These are phyloP conservation scores for Macroramphosus scolopax DNA, from an alignment of 2,797 vertebrate species.

Conservation along the genomic window DNA sequence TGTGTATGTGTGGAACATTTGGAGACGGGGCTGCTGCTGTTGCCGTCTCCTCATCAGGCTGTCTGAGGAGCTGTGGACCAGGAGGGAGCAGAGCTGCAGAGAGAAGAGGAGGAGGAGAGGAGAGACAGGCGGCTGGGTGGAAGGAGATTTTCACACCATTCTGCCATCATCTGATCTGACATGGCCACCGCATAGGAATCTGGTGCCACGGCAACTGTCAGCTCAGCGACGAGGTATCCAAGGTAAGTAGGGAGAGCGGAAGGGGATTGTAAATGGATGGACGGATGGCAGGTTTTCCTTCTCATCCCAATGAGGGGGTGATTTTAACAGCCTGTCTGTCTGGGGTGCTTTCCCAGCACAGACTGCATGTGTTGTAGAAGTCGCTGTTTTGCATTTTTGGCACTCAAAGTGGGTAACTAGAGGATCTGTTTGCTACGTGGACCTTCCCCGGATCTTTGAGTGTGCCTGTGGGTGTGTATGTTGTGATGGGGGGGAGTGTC, in stretches of 20 bases:
- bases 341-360: not conserved
- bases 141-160: conserved; percentile 45
- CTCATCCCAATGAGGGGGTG: not conserved
- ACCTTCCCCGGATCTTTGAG: conserved; percentile 8
- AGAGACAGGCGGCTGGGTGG: conserved; percentile 21
- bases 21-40: conserved; percentile 7
- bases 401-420: not conserved
- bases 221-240: conserved; percentile 44
- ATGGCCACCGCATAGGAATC: conserved; percentile 68
- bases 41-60: conserved; percentile 21
- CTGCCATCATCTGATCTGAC: conserved; percentile 46
- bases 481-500: conserved; percentile 31
- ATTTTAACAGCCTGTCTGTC: conserved; percentile 5
- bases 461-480: conserved; percentile 22
- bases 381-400: conserved; percentile 10
- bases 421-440: conserved; percentile 15
- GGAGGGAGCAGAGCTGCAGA: conserved; percentile 23
- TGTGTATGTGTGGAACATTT: conserved; percentile 27
- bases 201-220: conserved; percentile 55
- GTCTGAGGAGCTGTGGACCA: conserved; percentile 40
- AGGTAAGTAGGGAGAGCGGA: conserved; percentile 48
- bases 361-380: conserved; percentile 8
- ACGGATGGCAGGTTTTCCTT: conserved; percentile 24
- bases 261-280: conserved; percentile 15
- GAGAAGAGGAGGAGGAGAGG: conserved; percentile 10